Evolutionary conservation across 2,888 invertebrate genomes (phyloP).

Genomic region (Alloscopus bannaensis): DNA sequence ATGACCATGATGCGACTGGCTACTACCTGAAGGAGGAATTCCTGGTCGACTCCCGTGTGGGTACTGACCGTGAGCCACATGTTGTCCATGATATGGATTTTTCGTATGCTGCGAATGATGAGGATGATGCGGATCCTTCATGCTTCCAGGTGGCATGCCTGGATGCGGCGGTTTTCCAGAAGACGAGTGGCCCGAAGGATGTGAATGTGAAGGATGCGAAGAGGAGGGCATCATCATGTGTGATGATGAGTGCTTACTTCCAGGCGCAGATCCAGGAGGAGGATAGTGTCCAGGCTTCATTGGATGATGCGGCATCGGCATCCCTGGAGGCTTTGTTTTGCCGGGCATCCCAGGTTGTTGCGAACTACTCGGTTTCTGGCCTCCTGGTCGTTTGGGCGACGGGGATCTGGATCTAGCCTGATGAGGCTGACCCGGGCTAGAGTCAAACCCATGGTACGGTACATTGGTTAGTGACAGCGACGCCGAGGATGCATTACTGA

Average conservation of each 20-base stretch:
- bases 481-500: slow-evolving; percentile 51
- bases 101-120: slow-evolving; percentile 57
- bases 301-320: slow-evolving; percentile 44
- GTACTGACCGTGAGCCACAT: slow-evolving; percentile 54
- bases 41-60: slow-evolving; percentile 55
- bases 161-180: slow-evolving; percentile 56
- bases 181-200: slow-evolving; percentile 33
- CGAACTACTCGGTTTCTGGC: slow-evolving; percentile 55
- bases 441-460: slow-evolving; percentile 55
- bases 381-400: slow-evolving; percentile 59
- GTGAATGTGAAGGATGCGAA: slow-evolving; percentile 45
- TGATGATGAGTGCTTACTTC: slow-evolving; percentile 47
- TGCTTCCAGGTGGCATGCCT: slow-evolving; percentile 37
- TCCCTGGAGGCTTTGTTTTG: slow-evolving; percentile 57
- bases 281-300: slow-evolving; percentile 49
- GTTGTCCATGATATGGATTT: slow-evolving; percentile 55
- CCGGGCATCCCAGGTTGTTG: slow-evolving; percentile 53
- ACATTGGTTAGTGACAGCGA: slow-evolving; percentile 36
- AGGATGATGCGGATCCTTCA: slow-evolving; percentile 60
- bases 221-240: slow-evolving; percentile 25
- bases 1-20: slow-evolving; percentile 63
- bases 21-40: slow-evolving; percentile 53
- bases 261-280: slow-evolving; percentile 37
- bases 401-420: slow-evolving; percentile 60
- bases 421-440: slow-evolving; percentile 50